Percentiles rank a stretch among this genome's conserved stretches.
Conservation (phyloP, 2,888 invertebrate genomes). For the Volucella inanis region DNA sequence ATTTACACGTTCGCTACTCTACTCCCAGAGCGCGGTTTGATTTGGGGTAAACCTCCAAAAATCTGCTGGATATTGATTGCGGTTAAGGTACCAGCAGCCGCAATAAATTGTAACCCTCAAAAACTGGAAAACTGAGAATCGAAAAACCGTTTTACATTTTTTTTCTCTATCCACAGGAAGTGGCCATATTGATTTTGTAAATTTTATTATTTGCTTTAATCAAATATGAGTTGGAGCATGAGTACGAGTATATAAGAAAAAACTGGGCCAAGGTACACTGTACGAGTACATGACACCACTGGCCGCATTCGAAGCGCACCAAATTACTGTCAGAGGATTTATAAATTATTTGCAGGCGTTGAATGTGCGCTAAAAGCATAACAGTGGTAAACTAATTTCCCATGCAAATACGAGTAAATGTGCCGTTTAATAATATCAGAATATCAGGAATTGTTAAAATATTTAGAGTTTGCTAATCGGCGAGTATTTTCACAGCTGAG, state of each 20-base stretch:
- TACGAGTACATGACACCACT: not conserved
- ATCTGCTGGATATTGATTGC: constrained; percentile 60
- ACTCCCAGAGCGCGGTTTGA: constrained; percentile 1
- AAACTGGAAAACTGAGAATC: not conserved
- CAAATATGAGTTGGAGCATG: constrained; percentile 37
- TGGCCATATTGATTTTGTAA: constrained; percentile 60
- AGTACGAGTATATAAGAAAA: not conserved
- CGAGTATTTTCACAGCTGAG: constrained; percentile 64
- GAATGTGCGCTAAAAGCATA: constrained; percentile 57
- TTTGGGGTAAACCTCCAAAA: constrained; percentile 30
- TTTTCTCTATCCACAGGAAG: constrained; percentile 19
- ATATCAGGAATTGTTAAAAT: constrained; percentile 54
- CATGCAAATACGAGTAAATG: constrained; percentile 69
- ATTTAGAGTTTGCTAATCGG: constrained; percentile 65
- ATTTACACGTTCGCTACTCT: not conserved
- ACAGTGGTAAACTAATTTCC: constrained; percentile 62
- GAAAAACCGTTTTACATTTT: constrained; percentile 9
- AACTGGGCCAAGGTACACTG: not conserved
- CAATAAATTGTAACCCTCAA: constrained; percentile 38
- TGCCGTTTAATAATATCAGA: constrained; percentile 56
- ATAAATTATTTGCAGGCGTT: constrained; percentile 64
- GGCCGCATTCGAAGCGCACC: constrained; percentile 11
- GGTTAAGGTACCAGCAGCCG: constrained; percentile 47
- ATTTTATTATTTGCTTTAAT: constrained; percentile 70
- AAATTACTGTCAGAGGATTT: constrained; percentile 54